Conservation (phyloP, 2,888 invertebrate species). For the Epinotia ramella region DNA sequence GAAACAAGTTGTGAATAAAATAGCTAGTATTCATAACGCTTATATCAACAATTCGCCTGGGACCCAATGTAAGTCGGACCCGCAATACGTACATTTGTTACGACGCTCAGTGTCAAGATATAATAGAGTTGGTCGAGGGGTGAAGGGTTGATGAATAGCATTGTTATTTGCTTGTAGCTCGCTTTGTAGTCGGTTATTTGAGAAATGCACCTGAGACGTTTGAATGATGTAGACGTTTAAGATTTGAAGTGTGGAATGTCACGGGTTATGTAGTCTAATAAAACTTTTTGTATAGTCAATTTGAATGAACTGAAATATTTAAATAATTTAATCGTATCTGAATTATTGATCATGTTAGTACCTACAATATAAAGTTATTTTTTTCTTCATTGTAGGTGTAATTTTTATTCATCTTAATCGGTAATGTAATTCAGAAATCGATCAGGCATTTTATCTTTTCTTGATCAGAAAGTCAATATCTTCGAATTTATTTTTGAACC, state of each 20-base stretch:
- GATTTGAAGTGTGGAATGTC: neutral
- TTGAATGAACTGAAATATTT: too few relatives aligned
- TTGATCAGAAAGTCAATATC: conserved; percentile 7
- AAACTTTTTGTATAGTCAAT: neutral
- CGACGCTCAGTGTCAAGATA: neutral
- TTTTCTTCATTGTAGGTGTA: neutral
- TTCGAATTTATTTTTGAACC: neutral
- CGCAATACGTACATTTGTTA: neutral
- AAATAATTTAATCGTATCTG: too few relatives aligned
- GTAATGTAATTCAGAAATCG: neutral
- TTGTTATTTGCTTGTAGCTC: conserved; percentile 16
- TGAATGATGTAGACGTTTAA: neutral
- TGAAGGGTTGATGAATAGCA: neutral
- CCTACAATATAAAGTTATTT: too few relatives aligned
- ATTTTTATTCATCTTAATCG: neutral
- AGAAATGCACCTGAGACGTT: neutral
- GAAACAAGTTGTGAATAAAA: neutral
- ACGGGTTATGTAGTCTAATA: neutral
- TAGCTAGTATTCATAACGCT: neutral
- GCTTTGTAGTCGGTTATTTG: neutral
- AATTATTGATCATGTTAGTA: too few relatives aligned
- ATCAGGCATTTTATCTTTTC: neutral
- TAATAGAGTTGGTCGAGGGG: neutral
- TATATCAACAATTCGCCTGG: neutral
- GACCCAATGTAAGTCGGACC: neutral